Percentiles rank a stretch among this genome's conserved stretches.
Evolutionary conservation across 2,113 vertebrate genomes (phyloP).

Genomic region (Hucho hucho): DNA sequence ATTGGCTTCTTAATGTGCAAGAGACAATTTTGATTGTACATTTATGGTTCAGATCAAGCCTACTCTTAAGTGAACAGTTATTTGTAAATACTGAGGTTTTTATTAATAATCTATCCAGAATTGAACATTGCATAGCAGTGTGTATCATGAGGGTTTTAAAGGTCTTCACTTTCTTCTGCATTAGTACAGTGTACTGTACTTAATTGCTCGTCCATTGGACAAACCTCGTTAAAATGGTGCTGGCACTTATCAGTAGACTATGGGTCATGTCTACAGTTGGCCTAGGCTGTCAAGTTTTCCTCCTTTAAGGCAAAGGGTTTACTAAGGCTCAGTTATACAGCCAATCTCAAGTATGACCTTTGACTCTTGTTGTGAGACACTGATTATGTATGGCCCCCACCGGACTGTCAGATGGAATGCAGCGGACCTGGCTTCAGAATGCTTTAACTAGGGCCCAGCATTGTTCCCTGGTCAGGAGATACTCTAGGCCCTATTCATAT

Average conservation of each 20-base stretch:
- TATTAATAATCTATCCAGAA: not conserved
- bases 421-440: not conserved
- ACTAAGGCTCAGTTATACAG: constrained; percentile 33
- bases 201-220: not conserved
- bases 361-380: not conserved
- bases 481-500: too few species aligned
- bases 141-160: not conserved
- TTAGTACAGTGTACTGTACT: not conserved
- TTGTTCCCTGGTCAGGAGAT: too few species aligned
- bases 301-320: constrained; percentile 53
- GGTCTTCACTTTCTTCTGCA: not conserved
- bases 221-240: constrained; percentile 4
- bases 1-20: not conserved
- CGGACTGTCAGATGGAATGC: not conserved
- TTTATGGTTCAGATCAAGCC: not conserved
- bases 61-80: not conserved
- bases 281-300: constrained; percentile 14
- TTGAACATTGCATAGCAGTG: constrained; percentile 4
- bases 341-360: not conserved
- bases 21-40: too few species aligned
- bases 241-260: not conserved
- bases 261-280: constrained; percentile 7
- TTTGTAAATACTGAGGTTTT: not conserved
- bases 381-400: not conserved
- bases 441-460: too few species aligned